Conservation (phyloP, 2,797 vertebrate species). For the Okamejei kenojei region DNA sequence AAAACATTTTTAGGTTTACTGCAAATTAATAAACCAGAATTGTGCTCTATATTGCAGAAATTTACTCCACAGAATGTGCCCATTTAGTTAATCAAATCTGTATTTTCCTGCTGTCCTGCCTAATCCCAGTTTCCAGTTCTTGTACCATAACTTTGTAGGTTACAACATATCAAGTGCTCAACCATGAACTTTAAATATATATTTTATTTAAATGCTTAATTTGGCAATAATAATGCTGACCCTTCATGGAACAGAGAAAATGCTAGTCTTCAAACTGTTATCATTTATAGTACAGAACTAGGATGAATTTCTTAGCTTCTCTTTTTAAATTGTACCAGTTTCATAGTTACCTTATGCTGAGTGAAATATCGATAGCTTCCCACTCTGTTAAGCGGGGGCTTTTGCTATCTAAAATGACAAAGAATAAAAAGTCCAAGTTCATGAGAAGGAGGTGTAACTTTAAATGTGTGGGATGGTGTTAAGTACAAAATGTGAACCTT, state of each 20-base stretch:
- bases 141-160: no score
- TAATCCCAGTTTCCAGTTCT: no score
- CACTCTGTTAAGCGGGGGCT: conserved; percentile 43
- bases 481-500: conserved; percentile 38
- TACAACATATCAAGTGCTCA: no score
- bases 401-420: conserved; percentile 42
- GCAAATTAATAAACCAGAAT: neutral
- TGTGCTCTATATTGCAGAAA: neutral
- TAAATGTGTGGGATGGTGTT: conserved; percentile 41
- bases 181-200: no score
- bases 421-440: conserved; percentile 41
- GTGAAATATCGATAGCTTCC: conserved; percentile 38
- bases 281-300: neutral
- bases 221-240: neutral
- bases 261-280: neutral
- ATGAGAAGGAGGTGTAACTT: neutral
- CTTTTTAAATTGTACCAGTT: neutral
- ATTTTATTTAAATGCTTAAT: neutral
- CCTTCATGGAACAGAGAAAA: neutral
- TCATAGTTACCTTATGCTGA: conserved; percentile 12
- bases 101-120: no score
- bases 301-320: neutral
- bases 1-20: neutral
- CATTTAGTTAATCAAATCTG: no score
- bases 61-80: no score